A percentile compares a stretch with the other conserved stretches of the same genome.
Conservation (phyloP, 2,888 invertebrate genomes). For the Ornithoptera priamus region DNA sequence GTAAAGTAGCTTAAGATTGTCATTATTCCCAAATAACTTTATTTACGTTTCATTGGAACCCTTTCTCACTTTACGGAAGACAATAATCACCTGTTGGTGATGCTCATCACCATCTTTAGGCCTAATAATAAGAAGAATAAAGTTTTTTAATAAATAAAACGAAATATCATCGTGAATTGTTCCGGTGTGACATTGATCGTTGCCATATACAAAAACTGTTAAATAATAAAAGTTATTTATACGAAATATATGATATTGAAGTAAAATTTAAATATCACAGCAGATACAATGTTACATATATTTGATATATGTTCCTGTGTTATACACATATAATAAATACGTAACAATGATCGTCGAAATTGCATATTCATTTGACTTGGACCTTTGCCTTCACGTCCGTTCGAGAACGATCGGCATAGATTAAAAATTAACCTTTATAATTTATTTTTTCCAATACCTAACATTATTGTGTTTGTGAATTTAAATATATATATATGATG, state of each 20-base stretch:
- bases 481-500: neutral
- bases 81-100: no score
- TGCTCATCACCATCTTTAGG: no score
- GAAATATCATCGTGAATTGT: no score
- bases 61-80: no score
- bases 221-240: no score
- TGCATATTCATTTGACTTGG: conserved; percentile 44
- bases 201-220: neutral
- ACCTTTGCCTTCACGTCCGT: conserved; percentile 40
- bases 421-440: conserved; percentile 28
- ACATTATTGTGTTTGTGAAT: neutral
- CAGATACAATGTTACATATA: conserved; percentile 1
- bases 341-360: conserved; percentile 39
- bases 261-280: neutral
- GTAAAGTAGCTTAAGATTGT: no score
- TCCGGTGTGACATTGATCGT: neutral
- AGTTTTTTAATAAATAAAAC: no score
- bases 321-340: conserved; percentile 31
- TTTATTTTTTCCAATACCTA: neutral
- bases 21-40: no score
- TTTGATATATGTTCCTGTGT: neutral
- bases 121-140: no score
- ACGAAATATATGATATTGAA: neutral
- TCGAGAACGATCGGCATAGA: conserved; percentile 32
- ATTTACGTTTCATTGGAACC: no score